Evolutionary conservation across 2,797 vertebrate genomes (phyloP), one percentile per base, ranked within the genome.

Genomic region (Mus caroli): DNA sequence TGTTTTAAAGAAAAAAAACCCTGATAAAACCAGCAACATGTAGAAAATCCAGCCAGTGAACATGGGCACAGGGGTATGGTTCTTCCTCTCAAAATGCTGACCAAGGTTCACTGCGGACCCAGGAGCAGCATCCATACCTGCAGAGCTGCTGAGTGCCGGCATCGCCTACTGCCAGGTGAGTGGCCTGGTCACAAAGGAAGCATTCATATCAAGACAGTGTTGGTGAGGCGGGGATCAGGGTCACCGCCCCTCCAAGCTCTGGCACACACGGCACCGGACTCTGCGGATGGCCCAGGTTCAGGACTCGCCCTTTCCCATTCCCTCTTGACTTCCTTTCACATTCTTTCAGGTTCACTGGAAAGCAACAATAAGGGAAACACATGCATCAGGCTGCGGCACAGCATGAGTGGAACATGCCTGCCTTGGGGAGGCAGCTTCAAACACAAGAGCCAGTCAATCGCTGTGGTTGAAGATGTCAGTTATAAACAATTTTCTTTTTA

Each of bases 401-500:
- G 75, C 4, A 6, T 0, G 50, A 64, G 82, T 4, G 22, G 87
- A 15, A 60, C 75, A 90, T 2, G 37, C 22, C 73, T 69, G 92
- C 82, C 69, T 77, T 24, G 56, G 90, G 86, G 76, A 89, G 86
- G 78, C 0, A 20, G 84, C 96, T 64, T 89, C 80, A 95, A 96
- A 43, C 37, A 6, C 20, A 26, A 96, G 97, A 98, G 98, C 97
- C 96, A 92, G 78, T 80, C 79, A 88, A 76, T 64, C 15, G 84
- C 43, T 94, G 97, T 96, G 97, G 97, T 95, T 95, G 97, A 98
- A 98, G 97, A 96, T 98, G 97, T 98, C 96, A 96, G 97, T 97
- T 98, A 98, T 54, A 97, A 98, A 98, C 98, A 98, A 98, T 95
- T 96, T 98, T 98, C 97, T 97, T 97, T 98, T 98, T 98, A 98